Base-by-base conservation (phyloP, 2,797 vertebrate species). In the Lepus townsendii region DNA sequence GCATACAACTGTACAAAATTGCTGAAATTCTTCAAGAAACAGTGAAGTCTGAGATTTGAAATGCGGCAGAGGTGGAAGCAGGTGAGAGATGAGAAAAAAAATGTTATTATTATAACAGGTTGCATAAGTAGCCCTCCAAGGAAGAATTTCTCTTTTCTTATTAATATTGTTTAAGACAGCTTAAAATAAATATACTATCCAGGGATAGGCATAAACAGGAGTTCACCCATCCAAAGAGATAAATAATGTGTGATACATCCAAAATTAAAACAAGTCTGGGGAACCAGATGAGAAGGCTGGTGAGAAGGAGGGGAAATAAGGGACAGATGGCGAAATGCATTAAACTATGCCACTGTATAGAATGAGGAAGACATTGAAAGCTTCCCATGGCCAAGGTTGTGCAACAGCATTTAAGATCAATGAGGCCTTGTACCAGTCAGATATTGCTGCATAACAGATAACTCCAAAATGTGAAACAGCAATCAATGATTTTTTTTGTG, bases 71-170 rank as follows among this genome's bases (percentile, higher is more conserved):
- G 66, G 32, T 52, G 4, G 38, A 62, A 95, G 26, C 30, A 92
- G 82, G 35, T 30, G 35, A 88, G 0, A 73, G 66, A 66, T 57
- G 20, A 69, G 16, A 12, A 38, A 60, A 60, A 14, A 50, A 78
- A 71, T 66, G 57, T 66, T 83, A 91, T 14, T 76, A 71, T 77
- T 90, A 88, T 71, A 84, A n/a, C 20, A 88, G 71, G 47, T 63
- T 83, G 72, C 76, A 52, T 11, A 79, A 52, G 38, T 83, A 83
- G 66, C 79, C 27, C 26, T 85, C 38, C 35, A 57, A 10, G 42
- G 26, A 35, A 86, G 57, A 77, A 9, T 77, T 47, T 83, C 35
- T 86, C 20, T 68, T 73, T 91, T n/a, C 83, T 94, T 90, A 83
- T 79, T 88, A 85, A 88, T 92, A 85, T 52, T 85, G 8, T 71